Evolutionary conservation across 1,140 invertebrate genomes (phyloP), one percentile per base, ranked within the genome.

Genomic region (Drosophila dunni): DNA sequence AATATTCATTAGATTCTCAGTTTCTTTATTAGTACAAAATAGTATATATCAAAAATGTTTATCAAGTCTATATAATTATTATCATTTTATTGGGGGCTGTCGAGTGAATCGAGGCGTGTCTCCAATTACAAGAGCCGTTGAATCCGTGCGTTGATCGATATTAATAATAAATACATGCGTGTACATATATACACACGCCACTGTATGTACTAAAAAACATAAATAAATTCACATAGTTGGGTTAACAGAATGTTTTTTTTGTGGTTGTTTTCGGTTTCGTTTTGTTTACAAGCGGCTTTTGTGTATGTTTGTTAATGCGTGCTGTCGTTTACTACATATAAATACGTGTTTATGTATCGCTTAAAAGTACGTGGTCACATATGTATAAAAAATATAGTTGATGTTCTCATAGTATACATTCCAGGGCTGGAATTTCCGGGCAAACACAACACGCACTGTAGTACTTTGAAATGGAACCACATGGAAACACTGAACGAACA

Each of bases 21-120:
- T 86, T 69, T 75, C 42, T 71, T 88, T 88, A 89, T 88, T 88
- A 89, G 84, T 89, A 89, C 89, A 89, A 86, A 89, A 89, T 81
- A 73, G 70, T 73, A 72, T 73, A 72, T 89, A 89, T 89, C 84
- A 89, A 89, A 89, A 89, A 81, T 89, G 69, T 89, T 89, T 72
- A 75, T 89, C 80, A 88, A 88, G 84, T 88, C 84, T 89, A 89
- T 89, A 89, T 82, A 81, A 84, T 83, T 89, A 83, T 86, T 84
- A 84, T 89, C 84, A 89, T 66, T 88, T 89, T 83, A 84, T 89
- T 29, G 24, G 80, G 84, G 64, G 72, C 68, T 78, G 79, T 53
- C 75, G 60, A 58, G 54, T 63, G 68, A 50, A 82, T 53, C 75
- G 60, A 58, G 54, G 57, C 65, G 48, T 62, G 71, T 66, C 69